phyloP scores from a whole-genome alignment of 2,113 vertebrate species.

The Atrichornis clamosus region DNA sequence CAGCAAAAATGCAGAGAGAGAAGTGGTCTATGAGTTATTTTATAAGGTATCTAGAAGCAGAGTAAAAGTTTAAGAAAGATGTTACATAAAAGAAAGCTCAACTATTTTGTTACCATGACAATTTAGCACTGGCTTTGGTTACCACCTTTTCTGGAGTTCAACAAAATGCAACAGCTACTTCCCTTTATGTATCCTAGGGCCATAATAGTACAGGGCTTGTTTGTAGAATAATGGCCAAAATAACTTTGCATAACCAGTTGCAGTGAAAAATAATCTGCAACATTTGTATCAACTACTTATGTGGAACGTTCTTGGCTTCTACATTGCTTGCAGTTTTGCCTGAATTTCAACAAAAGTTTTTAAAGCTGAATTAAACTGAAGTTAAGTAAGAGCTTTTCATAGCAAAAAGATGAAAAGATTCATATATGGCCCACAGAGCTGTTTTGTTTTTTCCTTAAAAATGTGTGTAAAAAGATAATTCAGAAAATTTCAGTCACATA shows the following conservation, averaged over 20 bases:
- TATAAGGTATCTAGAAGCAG: neutral
- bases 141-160: neutral
- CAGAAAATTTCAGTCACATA: neutral
- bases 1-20: neutral
- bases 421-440: neutral
- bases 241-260: neutral
- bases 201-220: neutral
- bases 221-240: neutral
- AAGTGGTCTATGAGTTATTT: neutral
- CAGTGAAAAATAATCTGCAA: neutral
- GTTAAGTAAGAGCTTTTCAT: neutral
- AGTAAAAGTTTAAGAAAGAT: neutral
- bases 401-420: neutral
- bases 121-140: neutral
- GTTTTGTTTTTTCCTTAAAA: neutral
- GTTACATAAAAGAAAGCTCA: neutral
- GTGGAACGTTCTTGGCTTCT: neutral
- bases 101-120: rapidly evolving
- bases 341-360: neutral
- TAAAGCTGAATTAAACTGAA: neutral
- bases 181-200: neutral
- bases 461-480: neutral
- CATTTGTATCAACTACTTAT: neutral
- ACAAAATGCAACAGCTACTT: neutral
- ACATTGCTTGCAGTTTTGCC: neutral